Base-by-base conservation (phyloP, 2,888 invertebrate genomes). In the Cataglyphis altisquamis region DNA sequence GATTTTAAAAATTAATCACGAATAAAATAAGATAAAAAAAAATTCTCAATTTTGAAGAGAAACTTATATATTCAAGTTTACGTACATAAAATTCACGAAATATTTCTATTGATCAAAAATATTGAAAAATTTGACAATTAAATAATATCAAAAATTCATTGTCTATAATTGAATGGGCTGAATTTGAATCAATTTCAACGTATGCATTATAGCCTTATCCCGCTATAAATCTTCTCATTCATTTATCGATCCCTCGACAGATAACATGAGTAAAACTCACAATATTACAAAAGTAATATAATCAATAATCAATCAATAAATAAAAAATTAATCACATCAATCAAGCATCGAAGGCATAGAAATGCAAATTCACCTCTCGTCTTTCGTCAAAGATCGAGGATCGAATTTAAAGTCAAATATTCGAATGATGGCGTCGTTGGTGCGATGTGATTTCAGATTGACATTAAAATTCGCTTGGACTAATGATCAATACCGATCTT, bases 181-280 rank as follows among this genome's bases (percentile, higher is more conserved):
- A 62, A 36, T 60, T 41, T n/a, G 60, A 3, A 36, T 12, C 9
- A 32, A n/a, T 36, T n/a, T 12, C 21, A 1, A 45, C 10, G 36
- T 45, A 29, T 32, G 15, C 2, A 36, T 66, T n/a, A 21, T 10
- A 0, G 45, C 18, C 18, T 60, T 18, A 32, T 21, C 0, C 48
- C n/a, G 55, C 18, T 60, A 36, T 78, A 80, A 70, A 80, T 80
- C 72, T 72, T 5, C 9, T n/a, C 25, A 62, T 72, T 80, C 60
- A 80, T 72, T 80, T 45, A 80, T 70, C 72, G 12, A 48, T 67
- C 21, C 52, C 6, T 12, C 57, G 45, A 57, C 57, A 68, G 41
- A 60, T 9, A 48, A 36, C 48, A n/a, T 9, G 18, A n/a, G 78
- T 78, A 9, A 62, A 36, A 48, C 55, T 25, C 6, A 18, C 4